Percentiles rank a stretch among this genome's conserved stretches.
phyloP scores from a whole-genome alignment of 2,113 vertebrate genomes.

The Eulacestoma nigropectus region DNA sequence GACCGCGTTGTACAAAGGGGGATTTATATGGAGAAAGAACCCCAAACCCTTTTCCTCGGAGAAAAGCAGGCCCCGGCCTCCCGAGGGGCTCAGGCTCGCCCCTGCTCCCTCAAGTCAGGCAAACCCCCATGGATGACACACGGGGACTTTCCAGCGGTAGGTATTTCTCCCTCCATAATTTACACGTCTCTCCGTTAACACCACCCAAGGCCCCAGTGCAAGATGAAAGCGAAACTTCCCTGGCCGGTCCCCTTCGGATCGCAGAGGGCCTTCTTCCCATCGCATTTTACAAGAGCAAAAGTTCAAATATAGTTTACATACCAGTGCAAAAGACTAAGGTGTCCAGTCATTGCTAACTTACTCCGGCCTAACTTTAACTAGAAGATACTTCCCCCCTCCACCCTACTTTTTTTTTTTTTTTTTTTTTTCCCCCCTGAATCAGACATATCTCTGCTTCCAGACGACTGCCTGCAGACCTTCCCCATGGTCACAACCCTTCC shows the following conservation, averaged over 20 bases:
- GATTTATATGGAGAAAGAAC: not conserved
- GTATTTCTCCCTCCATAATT: not conserved
- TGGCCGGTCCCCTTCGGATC: not conserved
- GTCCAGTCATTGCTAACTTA: not conserved
- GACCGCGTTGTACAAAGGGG: not conserved
- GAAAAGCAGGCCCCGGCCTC: not conserved
- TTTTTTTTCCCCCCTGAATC: not conserved
- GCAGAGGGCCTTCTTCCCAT: not conserved
- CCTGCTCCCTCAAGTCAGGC: not conserved
- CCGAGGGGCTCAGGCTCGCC: not conserved
- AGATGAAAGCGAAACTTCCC: conserved; percentile 50
- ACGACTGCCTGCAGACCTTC: not conserved
- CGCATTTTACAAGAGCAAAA: conserved; percentile 11
- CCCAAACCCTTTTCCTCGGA: not conserved
- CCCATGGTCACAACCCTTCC: not conserved
- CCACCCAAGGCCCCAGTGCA: not conserved
- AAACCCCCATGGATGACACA: not conserved
- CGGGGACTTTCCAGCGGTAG: not conserved
- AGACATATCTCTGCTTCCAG: not conserved
- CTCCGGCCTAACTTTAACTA: not conserved
- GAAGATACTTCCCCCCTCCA: not conserved
- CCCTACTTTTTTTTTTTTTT: fast-evolving
- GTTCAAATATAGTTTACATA: conserved; percentile 60
- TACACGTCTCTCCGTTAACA: not conserved
- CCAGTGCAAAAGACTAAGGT: not conserved